Conservation (phyloP, 2,113 vertebrate species). For the Anser cygnoides region DNA sequence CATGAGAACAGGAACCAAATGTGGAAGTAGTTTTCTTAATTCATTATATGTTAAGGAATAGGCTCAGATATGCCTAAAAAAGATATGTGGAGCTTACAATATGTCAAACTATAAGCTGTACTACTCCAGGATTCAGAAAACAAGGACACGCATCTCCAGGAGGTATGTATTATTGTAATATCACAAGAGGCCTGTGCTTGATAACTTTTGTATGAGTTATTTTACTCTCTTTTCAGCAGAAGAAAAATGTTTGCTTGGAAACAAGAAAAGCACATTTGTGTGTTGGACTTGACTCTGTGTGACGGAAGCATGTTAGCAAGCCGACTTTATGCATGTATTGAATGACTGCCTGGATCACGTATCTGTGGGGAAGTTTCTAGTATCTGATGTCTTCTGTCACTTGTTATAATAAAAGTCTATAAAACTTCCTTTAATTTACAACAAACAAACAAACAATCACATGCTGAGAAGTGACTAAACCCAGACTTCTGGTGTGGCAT, state of each 20-base stretch:
- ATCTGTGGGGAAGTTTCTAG: background rate
- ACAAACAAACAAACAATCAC: too few relatives aligned
- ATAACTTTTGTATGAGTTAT: background rate
- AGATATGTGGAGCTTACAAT: conserved; percentile 85
- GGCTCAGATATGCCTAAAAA: conserved; percentile 82
- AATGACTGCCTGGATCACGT: background rate
- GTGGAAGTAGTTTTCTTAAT: conserved; percentile 20
- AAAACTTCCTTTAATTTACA: background rate
- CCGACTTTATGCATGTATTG: background rate
- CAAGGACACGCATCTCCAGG: conserved; percentile 68
- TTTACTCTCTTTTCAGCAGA: conserved; percentile 4
- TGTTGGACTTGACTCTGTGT: background rate
- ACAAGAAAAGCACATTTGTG: background rate
- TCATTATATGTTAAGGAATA: conserved; percentile 42
- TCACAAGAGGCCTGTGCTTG: background rate
- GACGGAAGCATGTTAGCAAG: background rate
- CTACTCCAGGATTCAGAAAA: conserved; percentile 76
- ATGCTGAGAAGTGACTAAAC: background rate
- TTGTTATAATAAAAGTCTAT: background rate
- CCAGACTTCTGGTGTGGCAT: background rate
- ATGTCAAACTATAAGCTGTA: conserved; percentile 86
- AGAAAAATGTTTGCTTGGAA: background rate
- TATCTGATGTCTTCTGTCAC: background rate
- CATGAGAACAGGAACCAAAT: conserved; percentile 29
- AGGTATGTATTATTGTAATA: conserved; percentile 62